phyloP scores from a whole-genome alignment of 2,888 invertebrate genomes.

The Periphyllus acericola region DNA sequence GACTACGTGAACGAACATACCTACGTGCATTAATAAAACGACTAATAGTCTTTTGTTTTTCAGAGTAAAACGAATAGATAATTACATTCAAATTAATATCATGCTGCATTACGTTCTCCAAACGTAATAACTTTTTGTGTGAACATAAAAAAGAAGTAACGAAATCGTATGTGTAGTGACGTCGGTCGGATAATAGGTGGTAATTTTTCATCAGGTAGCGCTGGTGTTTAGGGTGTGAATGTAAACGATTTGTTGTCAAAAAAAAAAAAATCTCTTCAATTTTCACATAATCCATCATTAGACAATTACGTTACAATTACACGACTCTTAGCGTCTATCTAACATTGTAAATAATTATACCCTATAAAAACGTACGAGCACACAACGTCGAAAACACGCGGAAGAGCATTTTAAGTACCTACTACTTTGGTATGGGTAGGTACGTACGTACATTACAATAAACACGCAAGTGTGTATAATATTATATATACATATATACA shows the following conservation, averaged over 20 bases:
- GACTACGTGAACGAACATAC: conserved; percentile 21
- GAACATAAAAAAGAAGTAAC: conserved; percentile 43
- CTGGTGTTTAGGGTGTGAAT: conserved; percentile 39
- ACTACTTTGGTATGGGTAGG: background rate
- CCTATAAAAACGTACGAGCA: background rate
- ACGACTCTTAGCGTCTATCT: conserved; percentile 5
- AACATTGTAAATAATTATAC: conserved; percentile 31
- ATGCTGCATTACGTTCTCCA: conserved; percentile 19
- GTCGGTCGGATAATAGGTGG: conserved; percentile 41
- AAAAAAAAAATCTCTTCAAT: conserved; percentile 47
- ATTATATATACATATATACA: too few species aligned
- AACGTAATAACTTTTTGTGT: conserved; percentile 45
- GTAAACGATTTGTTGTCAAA: conserved; percentile 52
- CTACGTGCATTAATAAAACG: conserved; percentile 50
- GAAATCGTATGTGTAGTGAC: conserved; percentile 34
- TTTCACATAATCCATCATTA: conserved; percentile 54
- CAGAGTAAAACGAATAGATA: conserved; percentile 46
- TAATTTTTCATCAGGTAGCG: conserved; percentile 53
- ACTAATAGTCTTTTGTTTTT: conserved; percentile 60
- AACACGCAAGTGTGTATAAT: background rate
- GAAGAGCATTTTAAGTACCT: background rate
- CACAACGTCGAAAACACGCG: background rate
- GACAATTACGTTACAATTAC: conserved; percentile 56
- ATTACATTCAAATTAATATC: conserved; percentile 58
- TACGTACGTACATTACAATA: background rate